These are phyloP conservation scores for Carapus acus DNA, from an alignment of 2,797 vertebrate species.

Conservation along the genomic window DNA sequence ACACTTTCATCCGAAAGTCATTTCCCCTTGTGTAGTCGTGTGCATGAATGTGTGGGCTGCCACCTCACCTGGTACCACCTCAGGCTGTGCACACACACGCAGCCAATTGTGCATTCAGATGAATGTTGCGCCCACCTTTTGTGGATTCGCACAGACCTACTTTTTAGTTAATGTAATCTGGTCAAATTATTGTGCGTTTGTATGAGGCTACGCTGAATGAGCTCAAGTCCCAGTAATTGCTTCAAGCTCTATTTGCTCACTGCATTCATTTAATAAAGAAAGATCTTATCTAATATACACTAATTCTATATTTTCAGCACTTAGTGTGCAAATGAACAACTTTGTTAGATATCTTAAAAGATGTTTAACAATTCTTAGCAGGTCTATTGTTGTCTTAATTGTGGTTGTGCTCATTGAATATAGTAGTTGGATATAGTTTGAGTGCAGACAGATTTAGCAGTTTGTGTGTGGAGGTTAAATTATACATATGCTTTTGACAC, in stretches of 20 bases:
- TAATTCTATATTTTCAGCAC: no score
- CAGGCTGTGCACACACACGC: conserved; percentile 50
- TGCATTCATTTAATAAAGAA: not conserved
- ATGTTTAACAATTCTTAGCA: no score
- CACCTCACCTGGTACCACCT: conserved; percentile 72
- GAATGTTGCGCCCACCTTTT: conserved; percentile 45
- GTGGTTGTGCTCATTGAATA: no score
- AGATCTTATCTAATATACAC: not conserved
- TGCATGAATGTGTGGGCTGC: conserved; percentile 24
- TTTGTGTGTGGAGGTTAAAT: not conserved
- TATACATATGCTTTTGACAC: conserved; percentile 39
- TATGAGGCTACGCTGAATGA: conserved; percentile 21
- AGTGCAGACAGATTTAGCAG: conserved; percentile 15
- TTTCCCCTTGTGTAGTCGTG: conserved; percentile 28
- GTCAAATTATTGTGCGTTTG: conserved; percentile 50
- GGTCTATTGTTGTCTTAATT: no score
- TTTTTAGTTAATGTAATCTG: conserved; percentile 33
- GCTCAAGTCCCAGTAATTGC: no score
- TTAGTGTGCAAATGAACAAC: no score
- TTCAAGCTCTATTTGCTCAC: no score
- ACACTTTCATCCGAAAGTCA: conserved; percentile 49
- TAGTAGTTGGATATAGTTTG: no score
- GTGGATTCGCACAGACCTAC: conserved; percentile 38
- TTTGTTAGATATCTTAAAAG: no score
- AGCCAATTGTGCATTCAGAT: conserved; percentile 59